Evolutionary conservation across 2,888 invertebrate species (phyloP), one percentile per base, ranked within the genome.

Genomic region (Eremobia ochroleuca): DNA sequence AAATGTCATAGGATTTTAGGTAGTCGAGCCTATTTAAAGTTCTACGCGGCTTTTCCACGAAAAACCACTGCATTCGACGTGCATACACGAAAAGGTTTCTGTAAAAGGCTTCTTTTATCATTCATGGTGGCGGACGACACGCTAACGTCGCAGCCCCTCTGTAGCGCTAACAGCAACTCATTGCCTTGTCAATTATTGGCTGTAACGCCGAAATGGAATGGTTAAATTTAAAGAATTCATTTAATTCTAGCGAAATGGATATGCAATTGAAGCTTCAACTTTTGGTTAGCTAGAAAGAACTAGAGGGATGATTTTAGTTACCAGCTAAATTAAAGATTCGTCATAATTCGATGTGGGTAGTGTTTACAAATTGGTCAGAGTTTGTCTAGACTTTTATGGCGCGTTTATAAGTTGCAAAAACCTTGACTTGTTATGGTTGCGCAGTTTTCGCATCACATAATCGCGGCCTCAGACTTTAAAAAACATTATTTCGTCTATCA

Each of bases 61-160:
- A 43, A 55, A 15, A 5, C 25, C 31, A 46, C 31, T 69, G 21
- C 37, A 67, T 43, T 28, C 8, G 0, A 37, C 3, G 15, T 40
- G 34, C 28, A 49, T 68, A 52, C 55, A 58, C 37, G n/a, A 64
- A 28, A n/a, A 76, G 40, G 28, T 61, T 61, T 11, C 37, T 46
- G n/a, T 64, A 28, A 40, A 78, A 61, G 34, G 46, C 31, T 76
- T 31, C 37, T 1, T 79, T 66, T 61, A 66, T 81, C 43, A 75
- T 81, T 76, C 59, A 66, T 52, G 13, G 4, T 43, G 52, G 15
- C 8, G 34, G 34, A 28, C 40, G 28, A 13, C 65, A 52, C 25
- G 78, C 31, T 18, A 52, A 28, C 21, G 21, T 49, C 18, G 31
- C 18, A n/a, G 15, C 13, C 43, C 34, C 49, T 34, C 52, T 61